Evolutionary conservation across 2,113 vertebrate species (phyloP), one percentile per base, ranked within the genome.

Genomic region (Anguilla japonica): DNA sequence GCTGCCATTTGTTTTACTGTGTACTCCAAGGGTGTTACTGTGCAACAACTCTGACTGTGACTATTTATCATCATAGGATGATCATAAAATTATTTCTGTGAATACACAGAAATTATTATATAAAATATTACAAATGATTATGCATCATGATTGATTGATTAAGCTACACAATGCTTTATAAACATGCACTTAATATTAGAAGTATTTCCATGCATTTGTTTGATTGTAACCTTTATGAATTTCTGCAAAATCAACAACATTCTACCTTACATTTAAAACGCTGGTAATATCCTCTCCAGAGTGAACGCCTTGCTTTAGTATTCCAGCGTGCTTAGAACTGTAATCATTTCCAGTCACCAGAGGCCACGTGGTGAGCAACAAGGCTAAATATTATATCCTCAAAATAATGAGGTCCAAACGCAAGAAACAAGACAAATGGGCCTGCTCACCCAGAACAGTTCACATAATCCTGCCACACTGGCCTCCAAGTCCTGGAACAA

Each of bases 311-410:
- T 50, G 26, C 14, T 82, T 20, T 50, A 50, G 9, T 50, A 82
- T 82, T 82, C 81, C 18, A 50, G 81, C 43, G 46, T 41, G 16
- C 80, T 41, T 50, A 82, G 81, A 46, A 20, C 46, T 82, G 71
- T n/a, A 82, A 82, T 82, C 81, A 82, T n/a, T 50, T 82, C 46
- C 81, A 82, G 41, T 50, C 20, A 46, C 79, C 79, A 81, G 26
- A 43, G 79, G 60, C 60, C 60, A 67, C 22, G 18, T 67, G 60
- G 60, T 8, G 46, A 40, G 20, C 81, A 16, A 43, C 41, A 26
- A n/a, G 20, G 41, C 26, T 29, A 82, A 82, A 50, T 50, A 22
- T 50, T 82, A 50, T 50, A 82, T 82, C 79, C 29, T 81, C 46
- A 82, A 40, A 34, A 20, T 82, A 82, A 82, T 50, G 41, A 81